Conservation (phyloP, 2,797 vertebrate species). For the Loris lydekkerianus region DNA sequence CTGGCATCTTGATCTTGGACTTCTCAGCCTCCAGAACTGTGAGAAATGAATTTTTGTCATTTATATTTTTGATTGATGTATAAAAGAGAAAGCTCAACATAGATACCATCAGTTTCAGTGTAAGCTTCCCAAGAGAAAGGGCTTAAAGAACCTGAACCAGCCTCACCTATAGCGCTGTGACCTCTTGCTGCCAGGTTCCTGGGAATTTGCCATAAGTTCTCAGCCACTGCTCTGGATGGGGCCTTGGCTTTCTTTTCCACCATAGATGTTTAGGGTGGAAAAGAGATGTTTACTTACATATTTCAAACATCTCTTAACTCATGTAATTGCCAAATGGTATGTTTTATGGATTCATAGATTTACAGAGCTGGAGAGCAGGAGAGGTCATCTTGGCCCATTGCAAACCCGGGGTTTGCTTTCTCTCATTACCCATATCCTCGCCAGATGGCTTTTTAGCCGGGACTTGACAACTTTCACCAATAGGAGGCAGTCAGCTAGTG, state of each 20-base stretch:
- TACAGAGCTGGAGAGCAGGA: neutral
- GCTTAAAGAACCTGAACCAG: neutral
- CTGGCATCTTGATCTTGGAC: neutral
- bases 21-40: neutral
- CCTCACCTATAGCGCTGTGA: neutral
- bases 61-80: neutral
- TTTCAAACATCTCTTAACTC: slow-evolving; percentile 33
- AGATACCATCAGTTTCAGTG: neutral
- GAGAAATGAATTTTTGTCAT: neutral
- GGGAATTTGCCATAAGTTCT: neutral
- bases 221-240: neutral
- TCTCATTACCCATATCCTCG: neutral
- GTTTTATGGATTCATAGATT: slow-evolving; percentile 38
- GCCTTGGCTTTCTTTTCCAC: slow-evolving; percentile 4
- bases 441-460: neutral
- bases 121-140: slow-evolving; percentile 1
- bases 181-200: neutral
- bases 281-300: too few species aligned
- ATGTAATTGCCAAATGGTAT: neutral
- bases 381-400: neutral
- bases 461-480: slow-evolving; percentile 13
- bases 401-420: neutral
- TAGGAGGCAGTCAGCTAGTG: slow-evolving; percentile 17
- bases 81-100: neutral
- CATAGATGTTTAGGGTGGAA: neutral